Evolutionary conservation across 2,113 vertebrate species (phyloP).

Genomic region (Ameiurus melas): DNA sequence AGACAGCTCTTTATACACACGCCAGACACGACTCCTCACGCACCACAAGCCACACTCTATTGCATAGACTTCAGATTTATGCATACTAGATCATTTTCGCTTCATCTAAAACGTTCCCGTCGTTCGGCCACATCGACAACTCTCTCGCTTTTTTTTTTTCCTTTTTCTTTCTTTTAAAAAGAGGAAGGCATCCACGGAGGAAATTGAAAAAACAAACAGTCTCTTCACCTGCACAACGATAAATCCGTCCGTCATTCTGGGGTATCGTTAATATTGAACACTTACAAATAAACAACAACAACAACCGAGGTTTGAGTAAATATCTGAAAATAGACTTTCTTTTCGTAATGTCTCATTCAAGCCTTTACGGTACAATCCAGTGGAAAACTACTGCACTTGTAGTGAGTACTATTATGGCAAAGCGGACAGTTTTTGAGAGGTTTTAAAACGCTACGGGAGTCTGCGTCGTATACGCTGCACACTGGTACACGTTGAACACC

Average conservation of each 20-base stretch:
- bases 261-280: background rate
- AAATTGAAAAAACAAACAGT: conserved; percentile 1
- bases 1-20: background rate
- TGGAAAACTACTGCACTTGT: conserved; percentile 14
- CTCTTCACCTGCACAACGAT: background rate
- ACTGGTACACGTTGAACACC: background rate
- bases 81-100: conserved; percentile 18
- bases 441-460: background rate
- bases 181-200: background rate
- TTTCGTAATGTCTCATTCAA: background rate
- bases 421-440: background rate
- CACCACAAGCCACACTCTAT: background rate
- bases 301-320: conserved; percentile 1
- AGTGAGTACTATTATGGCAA: background rate
- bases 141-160: background rate
- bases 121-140: background rate
- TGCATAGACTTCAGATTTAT: conserved; percentile 36
- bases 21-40: too few species aligned
- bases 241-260: background rate
- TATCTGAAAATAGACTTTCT: conserved; percentile 38
- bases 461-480: background rate
- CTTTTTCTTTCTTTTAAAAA: background rate
- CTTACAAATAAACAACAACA: background rate
- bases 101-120: conserved; percentile 10
- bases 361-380: conserved; percentile 3